A percentile compares a stretch with the other conserved stretches of the same genome.
phyloP scores from a whole-genome alignment of 2,113 vertebrate species.

The Syngnathus floridae region DNA sequence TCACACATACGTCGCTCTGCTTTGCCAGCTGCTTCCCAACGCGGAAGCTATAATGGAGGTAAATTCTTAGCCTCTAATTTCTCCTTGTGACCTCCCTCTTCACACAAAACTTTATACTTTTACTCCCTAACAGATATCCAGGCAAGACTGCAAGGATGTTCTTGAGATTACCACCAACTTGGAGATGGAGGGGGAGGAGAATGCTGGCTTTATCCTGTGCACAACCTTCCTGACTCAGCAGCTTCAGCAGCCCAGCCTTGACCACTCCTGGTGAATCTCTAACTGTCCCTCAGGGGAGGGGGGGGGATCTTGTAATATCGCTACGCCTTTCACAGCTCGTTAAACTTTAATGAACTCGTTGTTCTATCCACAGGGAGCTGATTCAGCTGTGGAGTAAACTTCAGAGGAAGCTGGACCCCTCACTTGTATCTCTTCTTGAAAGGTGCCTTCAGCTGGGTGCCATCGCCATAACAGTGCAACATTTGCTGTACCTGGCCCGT shows the following conservation, averaged over 20 bases:
- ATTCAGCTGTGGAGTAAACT: slow-evolving; percentile 94
- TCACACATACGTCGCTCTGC: slow-evolving; percentile 86
- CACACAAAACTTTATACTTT: not conserved
- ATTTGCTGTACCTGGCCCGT: slow-evolving; percentile 91
- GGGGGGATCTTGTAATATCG: not conserved
- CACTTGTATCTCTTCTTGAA: slow-evolving; percentile 85
- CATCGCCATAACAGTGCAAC: slow-evolving; percentile 90
- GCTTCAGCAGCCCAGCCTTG: slow-evolving; percentile 86
- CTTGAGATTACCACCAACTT: slow-evolving; percentile 94
- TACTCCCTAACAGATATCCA: slow-evolving; percentile 78
- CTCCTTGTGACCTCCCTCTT: not conserved
- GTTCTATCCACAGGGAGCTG: slow-evolving; percentile 78
- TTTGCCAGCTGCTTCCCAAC: slow-evolving; percentile 88
- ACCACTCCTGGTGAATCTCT: slow-evolving; percentile 85
- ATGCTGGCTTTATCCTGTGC: slow-evolving; percentile 91
- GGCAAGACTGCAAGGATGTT: slow-evolving; percentile 90
- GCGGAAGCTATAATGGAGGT: slow-evolving; percentile 96
- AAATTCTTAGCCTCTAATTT: not conserved
- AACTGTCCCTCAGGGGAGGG: not conserved
- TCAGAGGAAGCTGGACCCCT: slow-evolving; percentile 88
- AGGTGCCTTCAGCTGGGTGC: slow-evolving; percentile 94
- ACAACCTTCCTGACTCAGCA: slow-evolving; percentile 96
- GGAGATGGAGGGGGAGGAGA: slow-evolving; percentile 94
- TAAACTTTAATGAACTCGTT: not conserved
- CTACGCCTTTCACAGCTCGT: not conserved